phyloP scores from a whole-genome alignment of 2,888 invertebrate genomes.

The Seira ritae region DNA sequence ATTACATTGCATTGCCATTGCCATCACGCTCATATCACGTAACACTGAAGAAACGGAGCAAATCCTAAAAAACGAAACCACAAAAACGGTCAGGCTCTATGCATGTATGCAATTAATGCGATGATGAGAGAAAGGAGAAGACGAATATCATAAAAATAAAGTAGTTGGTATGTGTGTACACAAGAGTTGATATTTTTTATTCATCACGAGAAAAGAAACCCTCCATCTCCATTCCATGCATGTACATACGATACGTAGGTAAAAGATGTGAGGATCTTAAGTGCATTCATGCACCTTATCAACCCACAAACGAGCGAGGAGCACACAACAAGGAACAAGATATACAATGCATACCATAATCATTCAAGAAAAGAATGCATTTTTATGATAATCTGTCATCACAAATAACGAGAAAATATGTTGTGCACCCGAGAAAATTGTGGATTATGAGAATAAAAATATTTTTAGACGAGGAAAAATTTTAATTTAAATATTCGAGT shows the following conservation, averaged over 20 bases:
- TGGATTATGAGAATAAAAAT: too few relatives aligned
- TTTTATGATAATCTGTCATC: slow-evolving; percentile 21
- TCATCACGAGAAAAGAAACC: slow-evolving; percentile 4
- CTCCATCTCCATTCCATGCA: background rate
- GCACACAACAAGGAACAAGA: background rate
- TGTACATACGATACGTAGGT: too few relatives aligned
- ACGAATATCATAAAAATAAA: background rate
- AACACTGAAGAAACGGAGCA: background rate
- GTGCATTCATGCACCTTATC: slow-evolving; percentile 21
- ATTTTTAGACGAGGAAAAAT: too few relatives aligned
- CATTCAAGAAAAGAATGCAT: slow-evolving; percentile 10
- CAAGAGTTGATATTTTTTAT: background rate
- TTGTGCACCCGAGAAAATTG: background rate
- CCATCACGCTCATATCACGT: slow-evolving; percentile 3
- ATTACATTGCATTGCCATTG: too few relatives aligned
- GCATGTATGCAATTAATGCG: slow-evolving; percentile 14
- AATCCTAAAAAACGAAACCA: slow-evolving; percentile 8
- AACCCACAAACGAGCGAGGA: background rate
- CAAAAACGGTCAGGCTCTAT: slow-evolving; percentile 21
- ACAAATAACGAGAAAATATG: slow-evolving; percentile 15
- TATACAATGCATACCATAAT: background rate
- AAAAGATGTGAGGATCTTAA: background rate
- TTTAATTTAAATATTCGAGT: too few relatives aligned
- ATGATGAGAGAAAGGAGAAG: background rate
- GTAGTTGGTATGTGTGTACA: background rate